phyloP scores from a whole-genome alignment of 2,113 vertebrate species.

The Toxostoma redivivum region DNA sequence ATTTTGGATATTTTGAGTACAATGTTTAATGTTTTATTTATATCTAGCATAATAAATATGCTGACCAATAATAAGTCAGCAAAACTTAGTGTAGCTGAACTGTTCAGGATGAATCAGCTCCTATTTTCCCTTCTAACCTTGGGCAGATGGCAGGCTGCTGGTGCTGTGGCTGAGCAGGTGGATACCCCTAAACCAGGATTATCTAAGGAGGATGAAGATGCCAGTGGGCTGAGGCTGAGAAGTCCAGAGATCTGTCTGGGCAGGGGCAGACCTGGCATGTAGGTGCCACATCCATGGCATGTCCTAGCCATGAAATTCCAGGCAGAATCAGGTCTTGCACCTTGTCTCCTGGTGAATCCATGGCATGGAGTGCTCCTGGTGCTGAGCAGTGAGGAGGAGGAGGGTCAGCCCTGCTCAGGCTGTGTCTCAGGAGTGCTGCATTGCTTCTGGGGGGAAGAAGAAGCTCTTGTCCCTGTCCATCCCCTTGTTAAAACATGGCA shows the following conservation, averaged over 20 bases:
- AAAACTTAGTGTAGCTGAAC: background rate
- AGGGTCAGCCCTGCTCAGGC: background rate
- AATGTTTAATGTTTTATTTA: constrained; percentile 31
- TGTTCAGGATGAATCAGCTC: background rate
- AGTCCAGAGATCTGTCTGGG: background rate
- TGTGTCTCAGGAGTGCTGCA: background rate
- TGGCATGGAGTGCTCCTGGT: background rate
- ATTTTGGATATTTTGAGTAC: background rate
- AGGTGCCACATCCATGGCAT: background rate
- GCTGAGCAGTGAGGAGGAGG: background rate
- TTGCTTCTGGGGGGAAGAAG: background rate
- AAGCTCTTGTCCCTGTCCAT: background rate
- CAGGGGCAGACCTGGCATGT: background rate
- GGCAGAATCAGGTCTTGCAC: background rate
- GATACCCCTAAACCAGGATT: background rate
- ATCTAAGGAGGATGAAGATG: background rate
- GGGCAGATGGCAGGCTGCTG: background rate
- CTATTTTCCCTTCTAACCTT: background rate
- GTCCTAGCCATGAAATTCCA: background rate
- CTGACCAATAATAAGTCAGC: constrained; percentile 34
- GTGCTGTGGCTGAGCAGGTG: background rate
- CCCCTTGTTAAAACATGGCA: background rate
- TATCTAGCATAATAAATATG: background rate
- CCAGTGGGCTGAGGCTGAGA: background rate
- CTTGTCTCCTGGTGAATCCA: background rate